phyloP scores from a whole-genome alignment of 2,888 invertebrate genomes.

The Ophion costatus region DNA sequence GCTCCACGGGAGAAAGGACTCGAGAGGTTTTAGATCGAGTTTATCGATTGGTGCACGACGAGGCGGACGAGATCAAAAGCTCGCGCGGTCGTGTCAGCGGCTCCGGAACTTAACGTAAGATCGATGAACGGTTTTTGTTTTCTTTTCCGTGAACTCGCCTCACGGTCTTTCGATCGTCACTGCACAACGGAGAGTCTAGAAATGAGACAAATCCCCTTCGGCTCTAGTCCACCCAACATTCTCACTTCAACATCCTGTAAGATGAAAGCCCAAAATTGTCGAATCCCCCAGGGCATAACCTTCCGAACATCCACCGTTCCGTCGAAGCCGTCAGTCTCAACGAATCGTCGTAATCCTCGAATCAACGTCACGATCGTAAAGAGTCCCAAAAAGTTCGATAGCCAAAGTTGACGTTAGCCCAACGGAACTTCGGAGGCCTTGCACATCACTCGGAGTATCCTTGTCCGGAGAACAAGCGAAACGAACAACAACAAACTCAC shows the following conservation, averaged over 20 bases:
- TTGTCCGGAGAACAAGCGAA: constrained; percentile 12
- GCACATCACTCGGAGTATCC: constrained; percentile 47
- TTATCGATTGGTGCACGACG: constrained; percentile 22
- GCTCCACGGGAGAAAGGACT: constrained; percentile 28
- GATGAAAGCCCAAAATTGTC: constrained; percentile 8
- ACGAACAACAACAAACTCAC: constrained; percentile 8
- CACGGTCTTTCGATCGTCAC: constrained; percentile 8
- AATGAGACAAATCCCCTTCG: neutral
- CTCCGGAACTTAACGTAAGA: neutral
- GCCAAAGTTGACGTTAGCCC: neutral
- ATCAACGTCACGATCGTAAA: neutral
- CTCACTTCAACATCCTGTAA: neutral
- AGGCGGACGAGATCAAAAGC: constrained; percentile 12
- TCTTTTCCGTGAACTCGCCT: neutral
- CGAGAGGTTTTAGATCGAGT: constrained; percentile 45
- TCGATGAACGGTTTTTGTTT: neutral
- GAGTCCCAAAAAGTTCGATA: constrained; percentile 6
- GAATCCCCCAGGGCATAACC: neutral
- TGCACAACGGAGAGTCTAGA: neutral
- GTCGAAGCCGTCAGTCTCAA: neutral
- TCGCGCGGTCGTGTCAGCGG: constrained; percentile 3
- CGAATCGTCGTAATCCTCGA: neutral
- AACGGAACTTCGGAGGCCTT: neutral
- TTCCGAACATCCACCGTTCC: neutral
- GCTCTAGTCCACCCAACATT: neutral